Evolutionary conservation across 2,888 invertebrate species (phyloP).

Genomic region (Ypsolopha scabrella): DNA sequence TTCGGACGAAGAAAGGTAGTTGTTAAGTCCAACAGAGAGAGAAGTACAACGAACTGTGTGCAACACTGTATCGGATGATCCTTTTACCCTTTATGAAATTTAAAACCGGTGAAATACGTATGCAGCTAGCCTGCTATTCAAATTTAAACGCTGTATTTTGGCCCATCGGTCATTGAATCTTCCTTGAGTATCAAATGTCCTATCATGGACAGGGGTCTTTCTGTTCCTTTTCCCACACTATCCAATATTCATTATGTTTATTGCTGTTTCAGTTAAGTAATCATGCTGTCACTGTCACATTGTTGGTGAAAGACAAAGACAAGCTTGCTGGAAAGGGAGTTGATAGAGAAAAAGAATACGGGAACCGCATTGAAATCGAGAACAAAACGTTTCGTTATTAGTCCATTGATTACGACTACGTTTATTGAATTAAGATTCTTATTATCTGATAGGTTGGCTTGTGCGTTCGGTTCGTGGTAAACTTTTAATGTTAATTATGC

Average conservation of each 20-base stretch:
- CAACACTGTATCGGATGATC: too few relatives aligned
- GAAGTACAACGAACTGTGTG: neutral
- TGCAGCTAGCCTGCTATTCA: too few relatives aligned
- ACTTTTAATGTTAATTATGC: too few relatives aligned
- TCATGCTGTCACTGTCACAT: too few relatives aligned
- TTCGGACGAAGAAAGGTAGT: neutral
- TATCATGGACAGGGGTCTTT: slow-evolving; percentile 1
- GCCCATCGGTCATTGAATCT: neutral
- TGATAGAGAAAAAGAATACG: neutral
- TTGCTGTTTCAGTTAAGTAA: neutral
- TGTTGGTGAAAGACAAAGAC: neutral
- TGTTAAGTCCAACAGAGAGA: neutral
- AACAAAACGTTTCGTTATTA: neutral
- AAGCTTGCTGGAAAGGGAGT: neutral
- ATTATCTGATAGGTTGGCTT: too few relatives aligned
- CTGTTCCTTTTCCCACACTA: slow-evolving; percentile 26
- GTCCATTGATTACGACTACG: neutral
- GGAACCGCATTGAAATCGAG: neutral
- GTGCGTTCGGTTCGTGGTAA: too few relatives aligned
- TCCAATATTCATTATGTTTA: neutral
- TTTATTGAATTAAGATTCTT: neutral
- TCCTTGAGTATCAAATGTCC: slow-evolving; percentile 32
- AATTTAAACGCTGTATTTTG: too few relatives aligned
- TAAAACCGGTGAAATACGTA: too few relatives aligned
- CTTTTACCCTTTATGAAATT: too few relatives aligned